Base-by-base conservation (phyloP, 2,888 invertebrate genomes). In the Pardosa pseudoannulata region DNA sequence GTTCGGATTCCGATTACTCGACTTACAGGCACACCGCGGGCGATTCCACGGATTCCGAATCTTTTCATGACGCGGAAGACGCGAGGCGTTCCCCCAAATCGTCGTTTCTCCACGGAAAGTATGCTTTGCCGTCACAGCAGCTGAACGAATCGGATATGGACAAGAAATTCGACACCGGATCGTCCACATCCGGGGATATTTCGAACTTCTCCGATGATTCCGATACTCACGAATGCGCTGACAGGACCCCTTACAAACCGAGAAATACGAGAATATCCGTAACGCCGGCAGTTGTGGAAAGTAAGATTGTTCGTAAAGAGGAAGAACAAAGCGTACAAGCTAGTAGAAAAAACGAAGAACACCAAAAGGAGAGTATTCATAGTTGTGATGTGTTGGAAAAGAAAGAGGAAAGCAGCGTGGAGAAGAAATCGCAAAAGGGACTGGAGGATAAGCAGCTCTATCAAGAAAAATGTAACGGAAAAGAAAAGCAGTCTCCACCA, bases 1-100 rank as follows among this genome's bases (percentile, higher is more conserved):
- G 82, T 74, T 88, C 88, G 3, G 88, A 88, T 39, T 88, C 88
- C 2, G 88, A 82, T 28, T 82, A 82, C 29, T 88, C 82, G 16
- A 88, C 88, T 0, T 82, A 73, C 50, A 67, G 82, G 9, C 79
- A 74, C 7, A 88, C 88, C 0, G 31, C 79, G 0, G 87, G 87
- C 0, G 87, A 87, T n/a, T 87, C 87, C 0, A 87, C 87, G 1
- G 87, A 87, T 31, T 79, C 86, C 6, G 87, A 87, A 41, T 87
- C 87, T 0, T 87, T 87, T 41, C 86, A 79, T 6, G 87, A 87
- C 36, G 65, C 76, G 1, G 87, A 87, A 13, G 80, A 87, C 3
- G 23, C 85, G 13, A 67, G 73, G 16, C 41, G 73, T 16, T 1
- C 46, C 5, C 86, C 86, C 1, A 75, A 75, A 16, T 56, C 64